Evolutionary conservation across 2,888 invertebrate species (phyloP), one percentile per base, ranked within the genome.

Genomic region (Heliconius ethilla): DNA sequence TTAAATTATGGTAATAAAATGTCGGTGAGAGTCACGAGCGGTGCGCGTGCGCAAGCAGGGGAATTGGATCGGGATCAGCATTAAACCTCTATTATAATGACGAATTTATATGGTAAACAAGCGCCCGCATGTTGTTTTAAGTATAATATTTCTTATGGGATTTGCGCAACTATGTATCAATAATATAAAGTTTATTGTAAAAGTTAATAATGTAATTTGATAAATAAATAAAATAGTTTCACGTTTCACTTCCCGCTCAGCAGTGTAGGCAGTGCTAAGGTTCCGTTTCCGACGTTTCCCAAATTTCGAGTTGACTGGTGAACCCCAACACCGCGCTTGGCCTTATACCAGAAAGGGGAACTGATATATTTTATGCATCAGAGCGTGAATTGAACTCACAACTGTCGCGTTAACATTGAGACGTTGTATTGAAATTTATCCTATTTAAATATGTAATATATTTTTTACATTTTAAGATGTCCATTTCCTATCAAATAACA

Each of bases 1-100:
- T 95, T 95, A 95, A 95, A 95, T 95, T 95, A 95, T 95, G 95
- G 95, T 95, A 95, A 95, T 95, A 95, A 95, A 95, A 94, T 92
- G 94, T 95, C 94, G 88, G 94, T 87, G 89, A 89, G 89, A 93
- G 94, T 95, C 95, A 95, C 95, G 95, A 92, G 89, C 91, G 87
- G 83, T 59, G 67, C 90, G 91, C 92, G 89, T 86, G 92, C 91
- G 88, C 88, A 84, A 85, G 87, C 87, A 87, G 86, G 89, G 88
- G 89, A 92, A 91, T 90, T 90, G 89, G 89, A 91, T 90, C 86
- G 85, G 83, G 84, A 87, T 88, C 81, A 81, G 83, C 80, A 81
- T 84, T 79, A 83, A 82, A 83, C 82, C 80, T 80, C 79, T 79
- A 81, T 82, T 82, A 81, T 82, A 82, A 83, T 83, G 83, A 83